Evolutionary conservation across 2,888 invertebrate species (phyloP).

Genomic region (Phragmatobia fuliginosa): DNA sequence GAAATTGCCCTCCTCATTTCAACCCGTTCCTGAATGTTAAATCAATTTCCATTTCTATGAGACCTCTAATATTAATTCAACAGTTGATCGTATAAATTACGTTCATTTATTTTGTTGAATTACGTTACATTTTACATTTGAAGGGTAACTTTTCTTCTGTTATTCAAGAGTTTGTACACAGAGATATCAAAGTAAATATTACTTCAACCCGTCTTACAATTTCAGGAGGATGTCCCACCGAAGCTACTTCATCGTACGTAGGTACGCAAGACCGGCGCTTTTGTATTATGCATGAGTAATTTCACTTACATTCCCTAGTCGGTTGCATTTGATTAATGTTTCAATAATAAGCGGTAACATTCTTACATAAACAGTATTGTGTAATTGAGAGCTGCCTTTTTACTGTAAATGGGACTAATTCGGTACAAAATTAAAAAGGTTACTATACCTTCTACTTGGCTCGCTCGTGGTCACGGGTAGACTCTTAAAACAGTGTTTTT

Average conservation of each 20-base stretch:
- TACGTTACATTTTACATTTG: not conserved
- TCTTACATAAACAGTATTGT: conserved; percentile 18
- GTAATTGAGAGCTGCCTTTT: conserved; percentile 32
- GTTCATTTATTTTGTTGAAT: not conserved
- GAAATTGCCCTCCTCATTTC: not conserved
- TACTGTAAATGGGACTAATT: no score
- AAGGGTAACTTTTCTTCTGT: not conserved
- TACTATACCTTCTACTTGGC: no score
- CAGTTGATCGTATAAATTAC: conserved; percentile 3
- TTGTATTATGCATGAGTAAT: conserved; percentile 69
- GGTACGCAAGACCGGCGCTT: conserved; percentile 24
- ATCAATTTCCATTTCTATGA: conserved; percentile 6
- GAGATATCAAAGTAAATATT: conserved; percentile 1
- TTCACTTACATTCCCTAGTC: conserved; percentile 58
- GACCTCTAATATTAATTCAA: not conserved
- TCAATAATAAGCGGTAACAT: conserved; percentile 58
- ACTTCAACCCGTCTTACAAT: conserved; percentile 24
- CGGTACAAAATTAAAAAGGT: no score
- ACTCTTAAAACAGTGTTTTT: no score
- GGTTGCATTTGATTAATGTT: conserved; percentile 68
- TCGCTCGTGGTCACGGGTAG: no score
- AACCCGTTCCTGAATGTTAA: not conserved
- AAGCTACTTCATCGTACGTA: conserved; percentile 37
- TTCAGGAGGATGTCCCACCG: conserved; percentile 28
- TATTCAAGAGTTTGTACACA: not conserved